phyloP scores from a whole-genome alignment of 2,113 vertebrate genomes.

The Chaetops frenatus region DNA sequence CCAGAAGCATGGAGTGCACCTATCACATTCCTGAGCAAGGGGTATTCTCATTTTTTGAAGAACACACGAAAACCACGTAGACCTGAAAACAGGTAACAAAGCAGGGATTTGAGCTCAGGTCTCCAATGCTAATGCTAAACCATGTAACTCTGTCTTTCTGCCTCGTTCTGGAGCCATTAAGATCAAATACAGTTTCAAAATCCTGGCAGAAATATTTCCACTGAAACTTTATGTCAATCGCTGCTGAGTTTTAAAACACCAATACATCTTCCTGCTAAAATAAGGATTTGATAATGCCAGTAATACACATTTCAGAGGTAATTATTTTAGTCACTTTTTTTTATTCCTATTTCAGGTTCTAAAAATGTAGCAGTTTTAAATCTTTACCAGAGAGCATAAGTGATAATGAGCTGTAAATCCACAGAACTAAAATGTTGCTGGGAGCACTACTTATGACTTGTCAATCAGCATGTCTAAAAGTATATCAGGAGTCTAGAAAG shows the following conservation, averaged over 20 bases:
- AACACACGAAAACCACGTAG: background rate
- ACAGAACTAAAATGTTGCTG: constrained; percentile 46
- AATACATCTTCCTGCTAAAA: background rate
- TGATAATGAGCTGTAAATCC: constrained; percentile 47
- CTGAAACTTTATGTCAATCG: background rate
- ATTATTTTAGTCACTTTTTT: constrained; percentile 8
- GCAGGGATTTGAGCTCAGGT: background rate
- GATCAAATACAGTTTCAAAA: background rate
- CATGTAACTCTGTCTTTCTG: background rate
- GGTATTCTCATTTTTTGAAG: background rate
- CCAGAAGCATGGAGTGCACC: background rate
- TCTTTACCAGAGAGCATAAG: constrained; percentile 18
- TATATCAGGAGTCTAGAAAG: background rate
- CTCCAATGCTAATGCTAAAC: background rate
- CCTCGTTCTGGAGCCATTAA: background rate
- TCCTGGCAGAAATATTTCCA: constrained; percentile 31
- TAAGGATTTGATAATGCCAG: background rate
- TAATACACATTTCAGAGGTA: constrained; percentile 22
- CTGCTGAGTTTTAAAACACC: constrained; percentile 35
- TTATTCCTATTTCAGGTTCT: background rate
- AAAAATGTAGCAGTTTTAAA: constrained; percentile 6
- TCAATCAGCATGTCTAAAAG: constrained; percentile 20
- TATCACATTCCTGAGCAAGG: background rate
- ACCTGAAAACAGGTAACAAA: background rate
- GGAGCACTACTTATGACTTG: constrained; percentile 48